phyloP scores from a whole-genome alignment of 2,888 invertebrate species.

The Melanotus villosus region DNA sequence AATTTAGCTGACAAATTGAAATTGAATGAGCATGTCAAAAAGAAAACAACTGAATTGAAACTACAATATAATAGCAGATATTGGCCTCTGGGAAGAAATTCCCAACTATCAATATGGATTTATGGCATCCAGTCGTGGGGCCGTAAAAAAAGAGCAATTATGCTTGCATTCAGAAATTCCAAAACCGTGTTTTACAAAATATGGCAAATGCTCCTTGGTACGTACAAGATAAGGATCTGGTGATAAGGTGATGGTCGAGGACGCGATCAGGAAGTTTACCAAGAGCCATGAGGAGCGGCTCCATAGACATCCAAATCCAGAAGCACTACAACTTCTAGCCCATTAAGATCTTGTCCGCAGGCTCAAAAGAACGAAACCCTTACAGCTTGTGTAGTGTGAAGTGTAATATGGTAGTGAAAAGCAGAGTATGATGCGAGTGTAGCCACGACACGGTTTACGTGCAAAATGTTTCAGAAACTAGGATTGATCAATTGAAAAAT shows the following conservation, averaged over 20 bases:
- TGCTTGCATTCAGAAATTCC: conserved; percentile 13
- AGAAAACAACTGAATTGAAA: conserved; percentile 4
- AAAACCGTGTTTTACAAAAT: conserved; percentile 4
- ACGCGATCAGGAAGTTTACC: conserved; percentile 24
- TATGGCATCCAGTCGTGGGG: conserved; percentile 15
- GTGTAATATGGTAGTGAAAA: conserved; percentile 17
- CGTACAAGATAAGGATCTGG: conserved; percentile 15
- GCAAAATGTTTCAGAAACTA: conserved; percentile 1
- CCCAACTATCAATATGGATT: neutral
- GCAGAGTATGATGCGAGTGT: too few relatives aligned
- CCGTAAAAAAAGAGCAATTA: conserved; percentile 13
- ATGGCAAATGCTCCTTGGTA: too few relatives aligned
- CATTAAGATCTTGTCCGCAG: conserved; percentile 13
- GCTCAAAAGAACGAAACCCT: conserved; percentile 21
- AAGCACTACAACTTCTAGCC: conserved; percentile 21
- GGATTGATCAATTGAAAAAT: too few relatives aligned
- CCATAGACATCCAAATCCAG: too few relatives aligned
- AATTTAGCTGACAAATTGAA: conserved; percentile 7
- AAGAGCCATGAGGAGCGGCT: too few relatives aligned
- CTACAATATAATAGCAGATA: conserved; percentile 16
- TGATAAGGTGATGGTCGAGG: conserved; percentile 14
- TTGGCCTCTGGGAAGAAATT: too few relatives aligned
- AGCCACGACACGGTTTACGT: too few relatives aligned
- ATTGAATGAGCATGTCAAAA: conserved; percentile 19
- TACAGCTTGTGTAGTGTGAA: conserved; percentile 2